phyloP scores from a whole-genome alignment of 1,140 invertebrate genomes.

The Cepaea nemoralis region DNA sequence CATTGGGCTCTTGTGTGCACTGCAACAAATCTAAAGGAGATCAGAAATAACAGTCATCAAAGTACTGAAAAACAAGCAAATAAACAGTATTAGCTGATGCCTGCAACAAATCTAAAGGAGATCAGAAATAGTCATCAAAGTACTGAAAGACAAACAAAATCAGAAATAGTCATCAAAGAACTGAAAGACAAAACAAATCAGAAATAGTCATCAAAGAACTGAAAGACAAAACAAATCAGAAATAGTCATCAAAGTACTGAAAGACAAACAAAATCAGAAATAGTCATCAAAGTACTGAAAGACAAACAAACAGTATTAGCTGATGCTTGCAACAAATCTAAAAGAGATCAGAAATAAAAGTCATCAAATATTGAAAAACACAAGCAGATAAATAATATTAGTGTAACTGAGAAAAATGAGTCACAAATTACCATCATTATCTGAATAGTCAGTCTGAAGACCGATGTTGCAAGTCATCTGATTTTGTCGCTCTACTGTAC shows the following conservation, averaged over 20 bases:
- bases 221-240: slow-evolving; percentile 82
- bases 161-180: not conserved
- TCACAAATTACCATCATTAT: too few relatives aligned
- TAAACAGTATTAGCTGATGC: too few relatives aligned
- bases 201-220: too few relatives aligned
- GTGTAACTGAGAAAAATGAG: too few relatives aligned
- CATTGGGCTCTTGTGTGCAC: slow-evolving; percentile 99
- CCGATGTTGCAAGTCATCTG: too few relatives aligned
- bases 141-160: not conserved
- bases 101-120: slow-evolving; percentile 92
- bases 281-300: not conserved
- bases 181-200: too few relatives aligned
- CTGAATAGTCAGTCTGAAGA: too few relatives aligned
- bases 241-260: not conserved
- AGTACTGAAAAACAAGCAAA: too few relatives aligned
- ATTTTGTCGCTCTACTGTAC: too few relatives aligned
- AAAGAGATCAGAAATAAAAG: not conserved
- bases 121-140: not conserved
- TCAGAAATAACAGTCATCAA: not conserved
- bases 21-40: slow-evolving; percentile 91
- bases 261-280: not conserved
- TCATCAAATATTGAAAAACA: not conserved
- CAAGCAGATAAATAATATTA: too few relatives aligned
- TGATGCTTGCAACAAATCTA: slow-evolving; percentile 98
- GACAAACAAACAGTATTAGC: too few relatives aligned